Conservation (phyloP, 2,113 vertebrate species). For the Otis tarda region DNA sequence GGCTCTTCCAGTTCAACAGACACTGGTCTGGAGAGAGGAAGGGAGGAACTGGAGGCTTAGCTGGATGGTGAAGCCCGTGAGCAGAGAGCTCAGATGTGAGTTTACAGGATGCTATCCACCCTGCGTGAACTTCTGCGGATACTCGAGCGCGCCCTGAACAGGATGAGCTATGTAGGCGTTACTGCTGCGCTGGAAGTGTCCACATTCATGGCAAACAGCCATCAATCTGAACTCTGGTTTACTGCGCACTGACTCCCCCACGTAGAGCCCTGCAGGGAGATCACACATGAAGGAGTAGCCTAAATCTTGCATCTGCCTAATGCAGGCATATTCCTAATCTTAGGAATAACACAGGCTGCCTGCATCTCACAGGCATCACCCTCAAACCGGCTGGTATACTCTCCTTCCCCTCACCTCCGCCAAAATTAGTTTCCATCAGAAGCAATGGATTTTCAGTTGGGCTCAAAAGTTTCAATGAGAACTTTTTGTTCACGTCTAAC, state of each 20-base stretch:
- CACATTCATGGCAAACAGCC: not conserved
- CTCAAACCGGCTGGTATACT: not conserved
- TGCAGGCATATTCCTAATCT: not conserved
- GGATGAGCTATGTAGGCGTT: not conserved
- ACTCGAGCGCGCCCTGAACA: rapidly evolving
- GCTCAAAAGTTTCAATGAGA: not conserved
- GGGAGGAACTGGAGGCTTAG: not conserved
- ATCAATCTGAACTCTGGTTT: not conserved
- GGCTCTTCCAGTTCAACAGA: not conserved
- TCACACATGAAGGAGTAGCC: not conserved
- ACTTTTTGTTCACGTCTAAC: not conserved
- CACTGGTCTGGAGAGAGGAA: not conserved
- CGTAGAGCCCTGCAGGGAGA: not conserved
- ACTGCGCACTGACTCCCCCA: not conserved
- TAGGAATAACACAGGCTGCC: not conserved
- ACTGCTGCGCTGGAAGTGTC: not conserved
- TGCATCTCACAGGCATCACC: not conserved
- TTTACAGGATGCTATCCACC: not conserved
- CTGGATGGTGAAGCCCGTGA: not conserved
- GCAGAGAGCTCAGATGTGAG: not conserved
- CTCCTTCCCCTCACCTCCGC: not conserved
- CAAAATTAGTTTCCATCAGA: not conserved
- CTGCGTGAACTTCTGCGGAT: not conserved
- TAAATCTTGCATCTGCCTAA: not conserved
- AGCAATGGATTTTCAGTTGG: not conserved